phyloP scores from a whole-genome alignment of 35 echinoderm and acorn worm species.

The Chiridota heheva region DNA sequence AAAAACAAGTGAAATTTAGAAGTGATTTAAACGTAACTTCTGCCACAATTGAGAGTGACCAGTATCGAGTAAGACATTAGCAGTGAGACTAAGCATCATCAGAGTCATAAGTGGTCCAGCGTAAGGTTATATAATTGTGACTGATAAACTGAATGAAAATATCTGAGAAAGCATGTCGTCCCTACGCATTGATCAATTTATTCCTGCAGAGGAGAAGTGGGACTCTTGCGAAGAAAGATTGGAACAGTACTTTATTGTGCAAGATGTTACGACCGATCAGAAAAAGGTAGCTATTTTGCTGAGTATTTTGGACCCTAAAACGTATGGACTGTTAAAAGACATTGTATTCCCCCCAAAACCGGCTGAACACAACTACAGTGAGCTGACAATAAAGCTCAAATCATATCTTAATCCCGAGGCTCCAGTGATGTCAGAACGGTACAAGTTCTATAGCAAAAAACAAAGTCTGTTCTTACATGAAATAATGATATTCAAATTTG shows the following conservation, averaged over 20 bases:
- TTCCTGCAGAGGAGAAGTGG: constrained; percentile 7
- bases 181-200: background rate
- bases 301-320: background rate
- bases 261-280: constrained; percentile 7
- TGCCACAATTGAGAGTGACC: too few species aligned
- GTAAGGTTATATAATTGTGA: too few species aligned
- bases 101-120: too few species aligned
- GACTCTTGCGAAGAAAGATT: constrained; percentile 30
- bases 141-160: too few species aligned
- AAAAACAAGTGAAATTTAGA: too few species aligned
- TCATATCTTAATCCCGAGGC: background rate
- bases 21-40: too few species aligned
- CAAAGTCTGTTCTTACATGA: too few species aligned
- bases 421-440: background rate
- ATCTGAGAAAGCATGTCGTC: too few species aligned
- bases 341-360: too few species aligned
- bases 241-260: constrained; percentile 28
- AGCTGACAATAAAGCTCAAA: background rate
- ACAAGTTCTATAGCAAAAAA: constrained; percentile 2
- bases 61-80: too few species aligned
- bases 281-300: background rate
- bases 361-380: background rate
- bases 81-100: too few species aligned
- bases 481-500: too few species aligned
- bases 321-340: background rate